phyloP scores from a whole-genome alignment of 2,797 vertebrate genomes.

The Glyptemys insculpta region DNA sequence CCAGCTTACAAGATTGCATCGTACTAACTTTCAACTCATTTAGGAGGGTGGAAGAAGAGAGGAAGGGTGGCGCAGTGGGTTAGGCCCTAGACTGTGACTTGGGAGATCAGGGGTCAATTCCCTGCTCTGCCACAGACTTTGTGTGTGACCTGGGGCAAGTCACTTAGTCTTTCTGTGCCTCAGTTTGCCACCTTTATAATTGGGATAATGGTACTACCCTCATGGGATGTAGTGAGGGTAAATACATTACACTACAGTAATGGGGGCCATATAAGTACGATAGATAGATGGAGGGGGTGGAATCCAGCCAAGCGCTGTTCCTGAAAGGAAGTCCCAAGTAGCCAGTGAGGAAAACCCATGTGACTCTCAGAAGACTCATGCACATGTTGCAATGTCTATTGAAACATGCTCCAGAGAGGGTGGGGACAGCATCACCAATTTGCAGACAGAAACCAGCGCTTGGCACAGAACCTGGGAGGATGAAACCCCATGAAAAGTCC shows the following conservation, averaged over 20 bases:
- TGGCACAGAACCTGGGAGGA: neutral
- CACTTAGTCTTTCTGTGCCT: neutral
- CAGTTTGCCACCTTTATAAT: neutral
- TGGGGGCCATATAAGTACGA: neutral
- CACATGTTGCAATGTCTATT: neutral
- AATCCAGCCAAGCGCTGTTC: no score
- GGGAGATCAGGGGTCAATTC: no score
- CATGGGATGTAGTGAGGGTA: neutral
- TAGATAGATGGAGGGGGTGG: neutral
- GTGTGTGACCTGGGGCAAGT: neutral
- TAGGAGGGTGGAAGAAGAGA: neutral
- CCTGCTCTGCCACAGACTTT: no score
- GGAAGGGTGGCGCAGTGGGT: neutral
- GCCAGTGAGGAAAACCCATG: neutral
- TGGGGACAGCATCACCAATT: neutral
- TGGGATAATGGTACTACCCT: neutral
- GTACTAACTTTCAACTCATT: neutral
- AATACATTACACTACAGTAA: neutral
- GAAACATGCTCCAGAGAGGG: neutral
- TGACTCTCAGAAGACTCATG: neutral
- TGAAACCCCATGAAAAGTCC: neutral
- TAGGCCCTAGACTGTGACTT: no score
- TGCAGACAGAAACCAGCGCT: neutral
- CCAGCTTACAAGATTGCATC: neutral
- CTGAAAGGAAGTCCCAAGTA: neutral